phyloP scores from a whole-genome alignment of 2,888 invertebrate genomes.

The Meliscaeva auricollis region DNA sequence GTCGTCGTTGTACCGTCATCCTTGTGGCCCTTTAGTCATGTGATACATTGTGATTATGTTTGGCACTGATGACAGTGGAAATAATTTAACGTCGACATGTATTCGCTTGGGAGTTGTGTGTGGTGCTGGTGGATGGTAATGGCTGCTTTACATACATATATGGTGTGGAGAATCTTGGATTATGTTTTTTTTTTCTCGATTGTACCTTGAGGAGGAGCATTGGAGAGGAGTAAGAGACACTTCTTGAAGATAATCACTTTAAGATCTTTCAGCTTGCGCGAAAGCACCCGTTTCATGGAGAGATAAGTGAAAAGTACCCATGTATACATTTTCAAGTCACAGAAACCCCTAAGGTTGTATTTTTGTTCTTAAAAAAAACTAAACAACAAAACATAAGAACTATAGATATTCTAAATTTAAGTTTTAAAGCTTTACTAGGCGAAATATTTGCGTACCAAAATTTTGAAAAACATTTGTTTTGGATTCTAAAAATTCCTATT shows the following conservation, averaged over 20 bases:
- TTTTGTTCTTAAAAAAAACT: neutral
- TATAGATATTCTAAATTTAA: neutral
- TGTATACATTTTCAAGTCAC: neutral
- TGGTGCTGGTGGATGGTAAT: neutral
- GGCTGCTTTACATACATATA: neutral
- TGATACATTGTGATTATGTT: slow-evolving; percentile 69
- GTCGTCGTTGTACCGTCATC: slow-evolving; percentile 21
- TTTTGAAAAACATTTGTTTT: too few species aligned
- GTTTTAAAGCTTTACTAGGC: too few species aligned
- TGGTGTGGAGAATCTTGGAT: slow-evolving; percentile 21
- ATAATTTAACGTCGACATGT: slow-evolving; percentile 66
- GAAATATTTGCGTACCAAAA: too few species aligned
- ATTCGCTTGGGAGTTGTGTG: slow-evolving; percentile 32
- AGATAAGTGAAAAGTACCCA: slow-evolving; percentile 17
- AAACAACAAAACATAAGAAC: neutral
- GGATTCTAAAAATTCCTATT: too few species aligned
- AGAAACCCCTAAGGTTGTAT: neutral
- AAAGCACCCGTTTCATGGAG: slow-evolving; percentile 9
- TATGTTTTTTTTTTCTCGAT: slow-evolving; percentile 23
- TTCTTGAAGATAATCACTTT: slow-evolving; percentile 58
- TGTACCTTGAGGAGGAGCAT: neutral
- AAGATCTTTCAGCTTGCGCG: slow-evolving; percentile 18
- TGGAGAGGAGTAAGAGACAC: slow-evolving; percentile 33
- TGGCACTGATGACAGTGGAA: slow-evolving; percentile 66
- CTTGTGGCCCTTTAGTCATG: slow-evolving; percentile 62